Base-by-base conservation (phyloP, 1,140 invertebrate species). In the Drosophila sucinea region DNA sequence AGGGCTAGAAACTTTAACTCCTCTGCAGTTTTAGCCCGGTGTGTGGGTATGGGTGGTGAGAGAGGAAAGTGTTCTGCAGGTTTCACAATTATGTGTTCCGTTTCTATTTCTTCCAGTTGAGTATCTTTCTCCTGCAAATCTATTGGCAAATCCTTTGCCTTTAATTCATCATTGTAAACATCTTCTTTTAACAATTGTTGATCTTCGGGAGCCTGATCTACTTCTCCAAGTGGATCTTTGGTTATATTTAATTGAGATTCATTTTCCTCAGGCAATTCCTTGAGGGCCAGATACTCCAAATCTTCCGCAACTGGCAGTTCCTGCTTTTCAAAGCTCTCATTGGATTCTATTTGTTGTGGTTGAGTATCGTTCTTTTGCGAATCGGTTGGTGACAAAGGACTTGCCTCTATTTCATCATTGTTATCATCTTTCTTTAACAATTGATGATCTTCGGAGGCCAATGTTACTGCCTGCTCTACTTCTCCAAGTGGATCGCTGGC, bases 21-120 rank as follows among this genome's bases (percentile, higher is more conserved):
- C 25, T 76, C 70, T 8, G 56, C 23, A 8, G 79, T 76, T 38
- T 82, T 84, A 2, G 57, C 30, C 1, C 81, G 81, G 57, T 82
- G 83, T 27, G 83, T 86, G 17, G 82, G 82, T 73, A 86, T 86
- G 2, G 82, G 82, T n/a, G 82, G 83, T 5, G 83, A 81, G 6
- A 17, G 4, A 1, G 51, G 23, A 1, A 60, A 3, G 1, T 56
- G 33, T 11, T 4, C 32, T 1, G 1, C 54, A 1, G 56, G 32
- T 32, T 70, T 57, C 27, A 62, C 10, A 25, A 44, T 30, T 17
- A 44, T 10, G 0, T 51, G 32, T 2, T 64, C 7, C 10, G 11
- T 33, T 25, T 73, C 38, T 4, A 35, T 10, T 25, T 51, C 27
- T 5, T 27, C 2, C 0, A 23, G 1, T 25, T 51, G 23, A 7